phyloP scores from a whole-genome alignment of 2,888 invertebrate species.

The Abrostola triplasia region DNA sequence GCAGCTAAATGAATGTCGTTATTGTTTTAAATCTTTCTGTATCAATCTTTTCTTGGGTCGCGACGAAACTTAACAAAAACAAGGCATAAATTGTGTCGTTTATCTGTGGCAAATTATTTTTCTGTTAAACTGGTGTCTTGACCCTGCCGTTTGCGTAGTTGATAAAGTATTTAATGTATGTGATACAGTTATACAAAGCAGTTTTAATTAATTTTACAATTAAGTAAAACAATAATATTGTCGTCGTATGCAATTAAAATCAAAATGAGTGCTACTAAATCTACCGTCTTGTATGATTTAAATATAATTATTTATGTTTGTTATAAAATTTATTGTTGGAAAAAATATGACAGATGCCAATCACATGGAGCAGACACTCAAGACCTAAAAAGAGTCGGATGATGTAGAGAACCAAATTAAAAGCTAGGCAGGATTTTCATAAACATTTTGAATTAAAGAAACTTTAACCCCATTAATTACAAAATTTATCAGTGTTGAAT shows the following conservation, averaged over 20 bases:
- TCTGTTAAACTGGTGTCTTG: constrained; percentile 77
- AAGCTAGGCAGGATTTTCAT: too few relatives aligned
- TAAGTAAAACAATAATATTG: constrained; percentile 52
- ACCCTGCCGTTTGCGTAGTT: constrained; percentile 68
- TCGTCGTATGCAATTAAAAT: constrained; percentile 43
- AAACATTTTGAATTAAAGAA: too few relatives aligned
- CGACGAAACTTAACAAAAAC: constrained; percentile 65
- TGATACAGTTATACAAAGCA: constrained; percentile 48
- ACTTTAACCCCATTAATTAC: too few relatives aligned
- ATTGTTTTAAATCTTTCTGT: constrained; percentile 53
- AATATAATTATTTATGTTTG: background rate
- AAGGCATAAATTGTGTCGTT: constrained; percentile 71
- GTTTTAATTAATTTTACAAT: constrained; percentile 70
- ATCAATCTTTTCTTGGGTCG: constrained; percentile 55
- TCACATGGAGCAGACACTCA: too few relatives aligned
- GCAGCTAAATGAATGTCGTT: constrained; percentile 46
- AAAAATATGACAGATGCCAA: background rate
- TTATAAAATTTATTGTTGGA: background rate
- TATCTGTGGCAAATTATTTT: constrained; percentile 86
- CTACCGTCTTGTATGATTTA: constrained; percentile 23
- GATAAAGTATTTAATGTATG: constrained; percentile 65
- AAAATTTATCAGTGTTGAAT: too few relatives aligned
- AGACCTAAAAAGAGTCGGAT: too few relatives aligned
- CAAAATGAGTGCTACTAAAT: constrained; percentile 36
- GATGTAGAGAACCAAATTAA: too few relatives aligned